Conservation (phyloP, 2,888 invertebrate genomes). For the Tillus elongatus region DNA sequence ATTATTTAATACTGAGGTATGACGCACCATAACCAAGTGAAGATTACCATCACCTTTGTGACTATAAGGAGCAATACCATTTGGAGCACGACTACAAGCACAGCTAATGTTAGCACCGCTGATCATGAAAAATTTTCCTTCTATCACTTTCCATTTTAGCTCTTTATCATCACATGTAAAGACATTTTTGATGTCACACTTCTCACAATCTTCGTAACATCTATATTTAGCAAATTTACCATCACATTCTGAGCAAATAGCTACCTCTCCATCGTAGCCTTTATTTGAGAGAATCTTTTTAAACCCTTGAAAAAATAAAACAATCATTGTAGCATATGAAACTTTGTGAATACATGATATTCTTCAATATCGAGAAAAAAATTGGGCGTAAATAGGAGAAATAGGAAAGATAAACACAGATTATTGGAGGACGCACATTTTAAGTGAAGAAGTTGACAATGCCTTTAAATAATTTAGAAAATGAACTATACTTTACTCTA, state of each 20-base stretch:
- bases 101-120: constrained; percentile 71
- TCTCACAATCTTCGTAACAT: constrained; percentile 46
- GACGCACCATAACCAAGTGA: constrained; percentile 64
- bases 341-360: too few relatives aligned
- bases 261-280: constrained; percentile 56
- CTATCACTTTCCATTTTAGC: constrained; percentile 49
- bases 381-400: too few relatives aligned
- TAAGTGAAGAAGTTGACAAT: too few relatives aligned
- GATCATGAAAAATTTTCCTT: constrained; percentile 67
- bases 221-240: constrained; percentile 40
- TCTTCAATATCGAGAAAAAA: too few relatives aligned
- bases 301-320: constrained; percentile 41
- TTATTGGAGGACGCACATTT: too few relatives aligned
- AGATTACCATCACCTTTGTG: constrained; percentile 74
- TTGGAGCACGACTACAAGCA: constrained; percentile 62
- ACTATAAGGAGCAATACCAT: constrained; percentile 68
- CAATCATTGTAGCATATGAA: too few relatives aligned
- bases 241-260: constrained; percentile 44
- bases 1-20: constrained; percentile 63
- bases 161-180: constrained; percentile 21
- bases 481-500: too few relatives aligned
- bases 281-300: constrained; percentile 54
- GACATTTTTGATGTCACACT: constrained; percentile 32
- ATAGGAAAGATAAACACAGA: too few relatives aligned
- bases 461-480: too few relatives aligned